phyloP scores from a whole-genome alignment of 2,113 vertebrate genomes.

The Galemys pyrenaicus region DNA sequence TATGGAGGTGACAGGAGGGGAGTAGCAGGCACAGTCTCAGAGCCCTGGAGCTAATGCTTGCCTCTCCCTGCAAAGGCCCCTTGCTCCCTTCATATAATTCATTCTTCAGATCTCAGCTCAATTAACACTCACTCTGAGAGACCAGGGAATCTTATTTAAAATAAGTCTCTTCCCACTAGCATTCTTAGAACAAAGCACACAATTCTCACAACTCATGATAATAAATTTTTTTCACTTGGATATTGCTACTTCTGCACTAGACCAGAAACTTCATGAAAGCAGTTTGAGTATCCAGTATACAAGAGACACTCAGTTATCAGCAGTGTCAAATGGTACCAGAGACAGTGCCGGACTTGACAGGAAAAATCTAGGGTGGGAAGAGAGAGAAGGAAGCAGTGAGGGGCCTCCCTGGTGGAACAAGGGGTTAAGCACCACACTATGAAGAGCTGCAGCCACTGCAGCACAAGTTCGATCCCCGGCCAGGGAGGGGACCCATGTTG shows the following conservation, averaged over 20 bases:
- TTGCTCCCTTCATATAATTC: not conserved
- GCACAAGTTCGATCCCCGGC: no score
- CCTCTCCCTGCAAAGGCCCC: not conserved
- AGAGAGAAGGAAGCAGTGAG: not conserved
- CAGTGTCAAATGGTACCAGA: not conserved
- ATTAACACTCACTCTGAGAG: not conserved
- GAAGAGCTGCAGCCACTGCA: no score
- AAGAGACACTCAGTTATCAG: not conserved
- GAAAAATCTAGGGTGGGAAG: not conserved
- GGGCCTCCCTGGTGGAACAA: no score
- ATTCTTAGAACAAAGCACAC: not conserved
- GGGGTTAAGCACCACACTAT: no score
- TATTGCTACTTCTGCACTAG: not conserved
- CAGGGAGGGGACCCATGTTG: no score
- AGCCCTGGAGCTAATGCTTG: fast-evolving
- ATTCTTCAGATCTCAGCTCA: not conserved
- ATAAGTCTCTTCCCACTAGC: not conserved
- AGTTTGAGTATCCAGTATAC: not conserved
- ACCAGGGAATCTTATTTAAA: not conserved
- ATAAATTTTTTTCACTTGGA: not conserved
- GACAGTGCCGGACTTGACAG: not conserved
- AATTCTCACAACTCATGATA: not conserved
- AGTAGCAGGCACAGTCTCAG: not conserved
- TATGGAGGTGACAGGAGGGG: no score
- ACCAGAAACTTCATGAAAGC: not conserved